phyloP scores from a whole-genome alignment of 2,888 invertebrate species.

The Scaptomyza reducta region DNA sequence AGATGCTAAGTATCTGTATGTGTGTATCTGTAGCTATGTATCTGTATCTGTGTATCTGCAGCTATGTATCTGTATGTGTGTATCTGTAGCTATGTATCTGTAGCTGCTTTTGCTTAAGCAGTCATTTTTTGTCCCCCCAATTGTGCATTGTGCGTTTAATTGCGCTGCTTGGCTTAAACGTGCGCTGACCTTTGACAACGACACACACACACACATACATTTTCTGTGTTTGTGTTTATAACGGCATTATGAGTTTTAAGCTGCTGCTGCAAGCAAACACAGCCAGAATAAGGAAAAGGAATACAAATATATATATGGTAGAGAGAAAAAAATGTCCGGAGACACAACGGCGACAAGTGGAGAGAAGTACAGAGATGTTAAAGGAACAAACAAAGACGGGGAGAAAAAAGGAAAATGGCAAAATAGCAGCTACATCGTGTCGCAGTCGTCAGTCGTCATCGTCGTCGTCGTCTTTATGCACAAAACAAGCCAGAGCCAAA shows the following conservation, averaged over 20 bases:
- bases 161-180: slow-evolving; percentile 77
- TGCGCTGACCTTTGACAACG: slow-evolving; percentile 77
- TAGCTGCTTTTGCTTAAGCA: slow-evolving; percentile 18
- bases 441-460: slow-evolving; percentile 24
- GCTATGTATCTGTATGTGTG: slow-evolving; percentile 13
- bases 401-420: slow-evolving; percentile 21
- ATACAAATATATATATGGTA: slow-evolving; percentile 35
- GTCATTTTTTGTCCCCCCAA: slow-evolving; percentile 27
- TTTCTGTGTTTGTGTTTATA: slow-evolving; percentile 62
- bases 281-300: slow-evolving; percentile 33
- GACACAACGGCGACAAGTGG: slow-evolving; percentile 69
- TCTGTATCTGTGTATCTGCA: slow-evolving; percentile 4
- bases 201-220: slow-evolving; percentile 32
- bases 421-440: slow-evolving; percentile 51
- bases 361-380: slow-evolving; percentile 22
- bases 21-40: slow-evolving; percentile 10
- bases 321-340: slow-evolving; percentile 64
- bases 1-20: slow-evolving; percentile 13
- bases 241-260: slow-evolving; percentile 78
- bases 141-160: slow-evolving; percentile 74
- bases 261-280: slow-evolving; percentile 62
- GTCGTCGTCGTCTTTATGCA: slow-evolving; percentile 61
- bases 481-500: slow-evolving; percentile 63
- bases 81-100: slow-evolving; percentile 31
- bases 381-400: neutral